Evolutionary conservation across 1,140 invertebrate genomes (phyloP).

Genomic region (Meloidogyne exigua): DNA sequence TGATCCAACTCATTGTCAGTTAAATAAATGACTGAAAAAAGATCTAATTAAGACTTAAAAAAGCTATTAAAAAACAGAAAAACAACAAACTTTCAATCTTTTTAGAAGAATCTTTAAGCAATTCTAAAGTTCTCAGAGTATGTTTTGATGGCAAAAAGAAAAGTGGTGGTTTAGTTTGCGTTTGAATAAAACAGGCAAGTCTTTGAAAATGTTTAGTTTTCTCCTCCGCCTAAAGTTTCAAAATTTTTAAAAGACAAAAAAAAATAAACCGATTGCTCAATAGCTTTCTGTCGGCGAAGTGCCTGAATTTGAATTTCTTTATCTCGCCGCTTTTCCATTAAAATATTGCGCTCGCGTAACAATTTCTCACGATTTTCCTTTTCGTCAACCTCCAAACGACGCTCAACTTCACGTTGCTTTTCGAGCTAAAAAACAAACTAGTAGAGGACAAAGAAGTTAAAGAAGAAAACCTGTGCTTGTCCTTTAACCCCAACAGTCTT

Average conservation of each 20-base stretch:
- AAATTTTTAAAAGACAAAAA: neutral
- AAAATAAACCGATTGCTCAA: conserved; percentile 65
- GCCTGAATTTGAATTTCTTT: conserved; percentile 83
- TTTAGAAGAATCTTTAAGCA: conserved; percentile 45
- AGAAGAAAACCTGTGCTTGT: conserved; percentile 30
- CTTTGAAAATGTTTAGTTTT: conserved; percentile 80
- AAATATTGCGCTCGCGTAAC: conserved; percentile 77
- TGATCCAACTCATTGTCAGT: too few species aligned
- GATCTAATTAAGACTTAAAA: too few species aligned
- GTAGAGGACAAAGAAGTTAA: neutral
- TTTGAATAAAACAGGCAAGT: conserved; percentile 80
- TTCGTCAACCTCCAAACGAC: conserved; percentile 86
- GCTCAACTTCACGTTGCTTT: conserved; percentile 82
- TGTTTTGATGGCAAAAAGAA: conserved; percentile 81
- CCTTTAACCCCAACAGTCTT: conserved; percentile 67
- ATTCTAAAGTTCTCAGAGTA: conserved; percentile 68
- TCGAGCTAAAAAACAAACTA: conserved; percentile 71
- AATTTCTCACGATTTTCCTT: conserved; percentile 81
- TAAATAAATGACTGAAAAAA: too few species aligned
- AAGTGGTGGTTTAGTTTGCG: conserved; percentile 79
- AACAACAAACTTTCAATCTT: conserved; percentile 40
- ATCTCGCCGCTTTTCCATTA: conserved; percentile 80
- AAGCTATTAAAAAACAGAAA: neutral
- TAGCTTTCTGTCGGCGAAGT: conserved; percentile 84
- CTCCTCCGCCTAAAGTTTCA: conserved; percentile 70